Percentiles rank a stretch among this genome's conserved stretches.
Evolutionary conservation across 1,140 invertebrate genomes (phyloP).

Genomic region (Sinella curviseta): DNA sequence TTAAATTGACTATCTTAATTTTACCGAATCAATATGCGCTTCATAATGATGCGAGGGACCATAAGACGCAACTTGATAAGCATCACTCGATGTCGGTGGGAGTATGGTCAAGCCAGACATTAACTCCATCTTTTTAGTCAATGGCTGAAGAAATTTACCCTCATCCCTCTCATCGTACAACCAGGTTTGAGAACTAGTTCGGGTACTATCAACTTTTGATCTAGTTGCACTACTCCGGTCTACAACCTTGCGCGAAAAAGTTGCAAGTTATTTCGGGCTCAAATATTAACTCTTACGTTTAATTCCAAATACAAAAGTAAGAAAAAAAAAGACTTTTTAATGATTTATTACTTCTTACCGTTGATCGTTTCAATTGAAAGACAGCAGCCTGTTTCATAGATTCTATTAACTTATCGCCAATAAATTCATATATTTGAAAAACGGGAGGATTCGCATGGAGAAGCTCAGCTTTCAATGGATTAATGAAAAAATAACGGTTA

Average conservation of each 20-base stretch:
- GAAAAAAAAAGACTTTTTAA: background rate
- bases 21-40: slow-evolving; percentile 39
- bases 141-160: background rate
- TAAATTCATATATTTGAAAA: slow-evolving; percentile 36
- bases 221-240: background rate
- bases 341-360: too few species aligned
- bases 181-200: slow-evolving; percentile 1
- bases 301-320: too few species aligned
- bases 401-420: slow-evolving; percentile 26
- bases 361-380: background rate
- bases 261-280: background rate
- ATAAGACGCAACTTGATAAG: background rate
- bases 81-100: background rate
- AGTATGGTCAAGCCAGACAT: background rate
- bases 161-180: background rate
- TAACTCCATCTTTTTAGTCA: background rate
- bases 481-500: slow-evolving; percentile 35
- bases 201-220: background rate
- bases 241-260: background rate
- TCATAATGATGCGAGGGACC: slow-evolving; percentile 11
- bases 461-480: slow-evolving; percentile 37
- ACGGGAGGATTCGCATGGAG: slow-evolving; percentile 23
- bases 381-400: slow-evolving; percentile 15
- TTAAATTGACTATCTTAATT: background rate
- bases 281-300: background rate